Conservation (phyloP, 2,797 vertebrate species). For the Myoxocephalus aenaeus region DNA sequence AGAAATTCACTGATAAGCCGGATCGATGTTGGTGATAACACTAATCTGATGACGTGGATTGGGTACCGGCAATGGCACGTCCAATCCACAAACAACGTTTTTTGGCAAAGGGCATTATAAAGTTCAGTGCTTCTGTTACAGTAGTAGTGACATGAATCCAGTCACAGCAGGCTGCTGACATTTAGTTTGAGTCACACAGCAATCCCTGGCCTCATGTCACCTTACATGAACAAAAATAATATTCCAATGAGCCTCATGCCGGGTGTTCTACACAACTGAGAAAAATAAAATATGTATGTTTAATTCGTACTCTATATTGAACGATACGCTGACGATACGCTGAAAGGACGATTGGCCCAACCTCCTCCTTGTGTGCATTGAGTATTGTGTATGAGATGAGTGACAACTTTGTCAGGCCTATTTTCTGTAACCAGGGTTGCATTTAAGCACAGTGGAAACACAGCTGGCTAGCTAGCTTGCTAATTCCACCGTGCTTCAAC, state of each 20-base stretch:
- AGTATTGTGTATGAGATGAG: too few relatives aligned
- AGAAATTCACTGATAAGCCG: background rate
- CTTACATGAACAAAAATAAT: background rate
- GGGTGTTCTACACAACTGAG: background rate
- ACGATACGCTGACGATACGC: background rate
- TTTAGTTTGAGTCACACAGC: background rate
- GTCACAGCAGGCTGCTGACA: background rate
- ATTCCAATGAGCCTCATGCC: background rate
- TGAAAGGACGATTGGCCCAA: too few relatives aligned
- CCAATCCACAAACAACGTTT: background rate
- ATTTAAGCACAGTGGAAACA: too few relatives aligned
- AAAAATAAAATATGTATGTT: background rate
- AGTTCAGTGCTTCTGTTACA: background rate
- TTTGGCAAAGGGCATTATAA: background rate
- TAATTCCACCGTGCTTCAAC: too few relatives aligned
- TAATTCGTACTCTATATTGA: background rate
- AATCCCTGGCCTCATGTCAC: constrained; percentile 2
- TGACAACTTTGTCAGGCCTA: too few relatives aligned
- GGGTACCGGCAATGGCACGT: background rate
- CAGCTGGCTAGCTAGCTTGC: too few relatives aligned
- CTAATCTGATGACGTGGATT: background rate
- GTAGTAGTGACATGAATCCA: background rate
- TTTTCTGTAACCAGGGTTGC: too few relatives aligned
- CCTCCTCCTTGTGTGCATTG: background rate
- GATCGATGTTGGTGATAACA: background rate